phyloP scores from a whole-genome alignment of 2,888 invertebrate genomes.

The Scaptomyza flava region DNA sequence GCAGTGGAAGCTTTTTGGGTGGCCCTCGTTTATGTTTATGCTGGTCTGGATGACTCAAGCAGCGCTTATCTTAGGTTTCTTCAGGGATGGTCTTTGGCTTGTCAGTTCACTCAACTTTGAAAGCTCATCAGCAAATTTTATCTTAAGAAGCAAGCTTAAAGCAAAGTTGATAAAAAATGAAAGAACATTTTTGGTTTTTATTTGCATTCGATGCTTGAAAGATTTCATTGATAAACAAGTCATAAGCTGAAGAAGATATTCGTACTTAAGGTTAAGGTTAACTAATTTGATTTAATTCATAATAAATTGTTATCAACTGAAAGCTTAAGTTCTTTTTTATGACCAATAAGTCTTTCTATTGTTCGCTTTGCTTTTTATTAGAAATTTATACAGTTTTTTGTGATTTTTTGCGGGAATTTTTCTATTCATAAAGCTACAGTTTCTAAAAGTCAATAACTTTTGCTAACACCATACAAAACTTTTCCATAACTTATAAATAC shows the following conservation, averaged over 20 bases:
- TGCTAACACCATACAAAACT: not conserved
- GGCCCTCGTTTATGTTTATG: conserved; percentile 9
- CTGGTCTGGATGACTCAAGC: conserved; percentile 24
- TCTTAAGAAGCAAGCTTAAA: conserved; percentile 25
- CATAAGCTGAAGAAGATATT: conserved; percentile 24
- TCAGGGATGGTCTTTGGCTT: conserved; percentile 18
- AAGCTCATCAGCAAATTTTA: conserved; percentile 22
- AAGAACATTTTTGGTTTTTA: not conserved
- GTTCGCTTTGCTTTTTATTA: conserved; percentile 9
- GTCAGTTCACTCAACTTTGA: not conserved
- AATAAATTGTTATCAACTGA: not conserved
- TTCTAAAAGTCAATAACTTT: not conserved
- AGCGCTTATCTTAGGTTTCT: conserved; percentile 21
- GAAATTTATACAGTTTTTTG: conserved; percentile 8
- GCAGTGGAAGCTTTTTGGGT: conserved; percentile 28
- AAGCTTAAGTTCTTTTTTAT: not conserved
- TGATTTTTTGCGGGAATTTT: conserved; percentile 7
- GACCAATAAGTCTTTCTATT: not conserved
- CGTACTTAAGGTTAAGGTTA: not conserved
- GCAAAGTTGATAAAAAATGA: not conserved
- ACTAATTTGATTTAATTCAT: not conserved
- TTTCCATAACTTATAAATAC: not conserved
- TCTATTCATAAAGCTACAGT: not conserved
- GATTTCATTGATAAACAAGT: conserved; percentile 49
- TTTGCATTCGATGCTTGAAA: conserved; percentile 6